Conservation (phyloP, 2,797 vertebrate genomes). For the Darevskia nairensis region DNA sequence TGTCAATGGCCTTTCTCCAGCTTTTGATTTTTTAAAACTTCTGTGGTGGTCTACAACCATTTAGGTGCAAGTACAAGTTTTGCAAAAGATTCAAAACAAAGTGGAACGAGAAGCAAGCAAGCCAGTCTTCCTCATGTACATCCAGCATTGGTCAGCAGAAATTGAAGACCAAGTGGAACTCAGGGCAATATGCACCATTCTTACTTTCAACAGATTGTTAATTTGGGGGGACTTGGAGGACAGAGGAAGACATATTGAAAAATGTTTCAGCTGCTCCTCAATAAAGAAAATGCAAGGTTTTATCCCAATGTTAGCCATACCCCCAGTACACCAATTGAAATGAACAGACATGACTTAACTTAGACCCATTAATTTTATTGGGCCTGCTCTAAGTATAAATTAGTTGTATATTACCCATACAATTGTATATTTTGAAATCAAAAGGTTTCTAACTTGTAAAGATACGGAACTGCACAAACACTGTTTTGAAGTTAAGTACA, state of each 20-base stretch:
- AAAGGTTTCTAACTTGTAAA: slow-evolving; percentile 7
- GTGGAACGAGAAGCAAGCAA: background rate
- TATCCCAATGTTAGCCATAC: background rate
- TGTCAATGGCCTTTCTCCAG: background rate
- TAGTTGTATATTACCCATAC: no score
- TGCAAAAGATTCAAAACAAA: background rate
- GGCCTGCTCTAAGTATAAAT: no score
- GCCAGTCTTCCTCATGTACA: background rate
- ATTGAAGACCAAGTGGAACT: background rate
- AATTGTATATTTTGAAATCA: background rate
- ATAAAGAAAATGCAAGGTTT: background rate
- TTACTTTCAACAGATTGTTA: background rate
- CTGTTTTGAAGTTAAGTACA: background rate
- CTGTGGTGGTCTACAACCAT: background rate
- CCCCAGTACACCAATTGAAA: no score
- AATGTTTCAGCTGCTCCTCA: background rate
- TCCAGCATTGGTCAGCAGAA: background rate
- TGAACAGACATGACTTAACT: no score
- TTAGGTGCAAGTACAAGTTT: background rate
- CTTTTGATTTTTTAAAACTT: background rate
- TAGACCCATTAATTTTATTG: no score
- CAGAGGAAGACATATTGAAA: background rate
- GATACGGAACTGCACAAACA: slow-evolving; percentile 9
- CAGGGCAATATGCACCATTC: background rate
- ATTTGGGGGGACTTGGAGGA: background rate